phyloP scores from a whole-genome alignment of 2,888 invertebrate species.

The Criorhina ranunculi region DNA sequence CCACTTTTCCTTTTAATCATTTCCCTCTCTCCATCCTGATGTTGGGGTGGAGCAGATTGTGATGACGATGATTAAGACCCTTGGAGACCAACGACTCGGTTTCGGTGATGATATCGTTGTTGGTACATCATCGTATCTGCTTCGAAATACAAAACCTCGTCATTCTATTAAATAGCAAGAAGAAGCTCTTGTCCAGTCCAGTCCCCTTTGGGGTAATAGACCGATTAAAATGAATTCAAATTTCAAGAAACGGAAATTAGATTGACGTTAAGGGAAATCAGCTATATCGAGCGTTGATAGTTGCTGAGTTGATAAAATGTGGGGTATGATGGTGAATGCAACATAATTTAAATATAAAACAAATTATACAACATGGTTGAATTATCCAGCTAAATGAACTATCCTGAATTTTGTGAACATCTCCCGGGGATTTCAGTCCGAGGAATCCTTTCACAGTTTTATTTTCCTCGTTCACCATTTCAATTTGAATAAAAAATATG shows the following conservation, averaged over 20 bases:
- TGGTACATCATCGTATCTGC: conserved; percentile 54
- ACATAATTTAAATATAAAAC: conserved; percentile 18
- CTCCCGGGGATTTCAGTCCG: conserved; percentile 4
- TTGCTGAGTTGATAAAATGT: conserved; percentile 34
- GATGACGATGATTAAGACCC: conserved; percentile 66
- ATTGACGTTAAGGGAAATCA: conserved; percentile 76
- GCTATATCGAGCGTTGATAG: conserved; percentile 32
- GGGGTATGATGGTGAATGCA: conserved; percentile 13
- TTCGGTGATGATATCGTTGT: conserved; percentile 61
- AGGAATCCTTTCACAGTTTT: conserved; percentile 15
- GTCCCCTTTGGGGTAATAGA: conserved; percentile 65
- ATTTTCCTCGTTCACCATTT: conserved; percentile 2
- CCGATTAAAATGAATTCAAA: conserved; percentile 74
- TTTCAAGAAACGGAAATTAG: conserved; percentile 75
- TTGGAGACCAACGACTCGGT: conserved; percentile 45
- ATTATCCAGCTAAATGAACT: conserved; percentile 47
- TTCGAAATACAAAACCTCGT: conserved; percentile 43
- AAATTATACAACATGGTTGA: conserved; percentile 47
- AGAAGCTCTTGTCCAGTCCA: conserved; percentile 12
- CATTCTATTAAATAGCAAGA: conserved; percentile 50
- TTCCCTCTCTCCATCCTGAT: background rate
- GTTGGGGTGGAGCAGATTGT: background rate
- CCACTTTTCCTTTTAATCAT: conserved; percentile 29
- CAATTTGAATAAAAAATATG: conserved; percentile 41
- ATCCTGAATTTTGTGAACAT: conserved; percentile 5